phyloP scores from a whole-genome alignment of 2,888 invertebrate species.

The Tachina lurida region DNA sequence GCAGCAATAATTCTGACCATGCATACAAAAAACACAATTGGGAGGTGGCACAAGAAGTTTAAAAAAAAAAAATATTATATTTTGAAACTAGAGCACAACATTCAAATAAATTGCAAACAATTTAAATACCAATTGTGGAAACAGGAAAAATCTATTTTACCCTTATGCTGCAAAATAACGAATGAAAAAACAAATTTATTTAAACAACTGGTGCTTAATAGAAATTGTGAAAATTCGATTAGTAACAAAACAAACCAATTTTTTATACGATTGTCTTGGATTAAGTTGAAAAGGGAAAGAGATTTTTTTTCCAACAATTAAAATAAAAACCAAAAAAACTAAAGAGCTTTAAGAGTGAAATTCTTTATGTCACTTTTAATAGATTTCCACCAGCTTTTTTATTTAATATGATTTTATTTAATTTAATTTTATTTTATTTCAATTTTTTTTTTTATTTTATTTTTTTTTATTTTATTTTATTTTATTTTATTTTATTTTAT shows the following conservation, averaged over 20 bases:
- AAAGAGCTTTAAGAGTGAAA: no score
- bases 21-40: not conserved
- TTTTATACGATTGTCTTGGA: not conserved
- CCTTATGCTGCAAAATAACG: not conserved
- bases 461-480: no score
- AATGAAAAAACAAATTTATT: conserved; percentile 2
- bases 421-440: no score
- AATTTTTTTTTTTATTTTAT: no score
- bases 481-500: no score
- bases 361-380: no score
- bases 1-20: not conserved
- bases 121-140: conserved; percentile 49
- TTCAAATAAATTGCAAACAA: conserved; percentile 44
- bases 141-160: conserved; percentile 4
- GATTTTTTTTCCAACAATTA: not conserved
- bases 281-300: not conserved
- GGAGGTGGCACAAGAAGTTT: not conserved
- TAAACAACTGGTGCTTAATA: not conserved
- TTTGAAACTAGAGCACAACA: not conserved
- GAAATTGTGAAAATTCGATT: conserved; percentile 18
- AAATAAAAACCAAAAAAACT: not conserved
- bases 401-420: no score
- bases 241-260: not conserved
- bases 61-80: conserved; percentile 33
- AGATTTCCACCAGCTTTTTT: no score